Conservation (phyloP, 2,888 invertebrate genomes). For the Agrochola macilenta region DNA sequence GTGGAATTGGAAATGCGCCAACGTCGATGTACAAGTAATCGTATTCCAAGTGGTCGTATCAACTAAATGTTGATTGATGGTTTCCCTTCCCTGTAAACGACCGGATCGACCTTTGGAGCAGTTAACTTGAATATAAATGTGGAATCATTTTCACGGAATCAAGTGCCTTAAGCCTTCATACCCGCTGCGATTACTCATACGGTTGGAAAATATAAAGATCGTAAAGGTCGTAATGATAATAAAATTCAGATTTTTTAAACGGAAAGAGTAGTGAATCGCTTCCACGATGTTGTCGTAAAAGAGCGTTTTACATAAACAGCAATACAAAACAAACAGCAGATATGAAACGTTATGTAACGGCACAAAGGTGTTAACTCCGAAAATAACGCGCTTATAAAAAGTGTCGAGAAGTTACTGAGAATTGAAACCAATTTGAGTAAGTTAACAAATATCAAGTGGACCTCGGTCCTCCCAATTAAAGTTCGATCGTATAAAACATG, state of each 20-base stretch:
- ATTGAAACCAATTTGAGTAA: conserved; percentile 64
- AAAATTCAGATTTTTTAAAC: conserved; percentile 44
- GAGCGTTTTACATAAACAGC: conserved; percentile 50
- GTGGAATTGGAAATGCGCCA: conserved; percentile 85
- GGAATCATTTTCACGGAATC: conserved; percentile 67
- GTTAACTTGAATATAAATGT: conserved; percentile 75
- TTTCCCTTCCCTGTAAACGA: conserved; percentile 82
- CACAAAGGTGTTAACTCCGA: conserved; percentile 38
- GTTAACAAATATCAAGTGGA: conserved; percentile 67
- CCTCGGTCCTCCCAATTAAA: conserved; percentile 80
- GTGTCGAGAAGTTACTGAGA: conserved; percentile 37
- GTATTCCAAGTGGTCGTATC: conserved; percentile 85
- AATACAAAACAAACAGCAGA: conserved; percentile 46
- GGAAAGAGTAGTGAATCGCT: conserved; percentile 19
- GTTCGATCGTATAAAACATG: conserved; percentile 82
- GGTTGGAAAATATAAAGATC: conserved; percentile 35
- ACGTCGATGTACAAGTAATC: conserved; percentile 83
- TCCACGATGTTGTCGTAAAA: conserved; percentile 41
- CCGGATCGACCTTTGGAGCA: conserved; percentile 77
- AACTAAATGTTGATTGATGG: conserved; percentile 86
- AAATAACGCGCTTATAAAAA: conserved; percentile 42
- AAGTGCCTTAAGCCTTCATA: conserved; percentile 54
- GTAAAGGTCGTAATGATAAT: conserved; percentile 41
- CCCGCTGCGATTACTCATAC: conserved; percentile 54
- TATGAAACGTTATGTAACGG: conserved; percentile 57